Evolutionary conservation across 23 tunicate species (phyloP).

Genomic region (Pegea sp.): DNA sequence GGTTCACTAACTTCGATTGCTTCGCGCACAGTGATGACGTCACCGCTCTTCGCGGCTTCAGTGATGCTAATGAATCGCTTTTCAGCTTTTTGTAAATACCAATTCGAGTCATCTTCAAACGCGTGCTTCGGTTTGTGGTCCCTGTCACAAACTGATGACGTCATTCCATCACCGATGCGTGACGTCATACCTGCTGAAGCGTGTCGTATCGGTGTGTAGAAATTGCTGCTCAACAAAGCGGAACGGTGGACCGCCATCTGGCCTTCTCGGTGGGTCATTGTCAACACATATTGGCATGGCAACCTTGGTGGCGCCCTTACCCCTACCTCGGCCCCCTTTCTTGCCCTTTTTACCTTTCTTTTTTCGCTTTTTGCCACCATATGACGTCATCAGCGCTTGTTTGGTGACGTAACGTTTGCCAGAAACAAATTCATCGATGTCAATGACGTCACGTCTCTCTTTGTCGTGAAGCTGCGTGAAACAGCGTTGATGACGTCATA

Average conservation of each 20-base stretch:
- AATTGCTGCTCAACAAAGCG: slow-evolving; percentile 65
- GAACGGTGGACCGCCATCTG: slow-evolving; percentile 89
- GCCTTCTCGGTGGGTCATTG: slow-evolving; percentile 47
- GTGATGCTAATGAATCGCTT: slow-evolving; percentile 60
- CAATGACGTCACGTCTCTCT: slow-evolving; percentile 51
- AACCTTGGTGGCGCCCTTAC: slow-evolving; percentile 16
- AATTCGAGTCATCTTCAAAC: slow-evolving; percentile 74
- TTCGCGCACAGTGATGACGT: slow-evolving; percentile 25
- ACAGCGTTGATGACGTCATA: neutral
- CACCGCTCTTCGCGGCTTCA: slow-evolving; percentile 63
- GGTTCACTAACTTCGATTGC: slow-evolving; percentile 42
- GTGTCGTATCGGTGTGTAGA: slow-evolving; percentile 49
- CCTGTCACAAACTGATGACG: slow-evolving; percentile 22
- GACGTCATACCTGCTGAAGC: slow-evolving; percentile 69
- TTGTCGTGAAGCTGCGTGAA: slow-evolving; percentile 89
- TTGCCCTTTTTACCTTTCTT: slow-evolving; percentile 12
- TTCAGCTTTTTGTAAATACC: slow-evolving; percentile 84
- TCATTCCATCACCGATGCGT: no score
- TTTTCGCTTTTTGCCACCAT: slow-evolving; percentile 48
- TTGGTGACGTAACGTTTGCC: slow-evolving; percentile 78
- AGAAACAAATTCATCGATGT: slow-evolving; percentile 72
- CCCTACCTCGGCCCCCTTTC: slow-evolving; percentile 1
- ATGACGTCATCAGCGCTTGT: slow-evolving; percentile 75
- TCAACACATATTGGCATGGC: slow-evolving; percentile 68
- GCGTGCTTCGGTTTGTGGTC: slow-evolving; percentile 72